Evolutionary conservation across 2,888 invertebrate species (phyloP).

Genomic region (Boloria euphrosyne): DNA sequence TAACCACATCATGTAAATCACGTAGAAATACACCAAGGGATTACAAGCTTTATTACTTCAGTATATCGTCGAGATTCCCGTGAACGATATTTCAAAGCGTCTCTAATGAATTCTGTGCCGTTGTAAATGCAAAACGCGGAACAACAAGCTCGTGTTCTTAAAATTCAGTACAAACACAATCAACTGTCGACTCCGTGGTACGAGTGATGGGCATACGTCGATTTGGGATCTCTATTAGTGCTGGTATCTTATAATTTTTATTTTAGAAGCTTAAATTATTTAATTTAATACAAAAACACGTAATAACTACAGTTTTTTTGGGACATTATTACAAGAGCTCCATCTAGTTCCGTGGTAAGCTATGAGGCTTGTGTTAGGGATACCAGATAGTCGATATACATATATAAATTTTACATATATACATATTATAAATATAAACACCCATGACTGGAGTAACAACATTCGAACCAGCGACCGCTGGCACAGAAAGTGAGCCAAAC

Average conservation of each 20-base stretch:
- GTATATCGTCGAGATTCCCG: slow-evolving; percentile 1
- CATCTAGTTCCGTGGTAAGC: too few relatives aligned
- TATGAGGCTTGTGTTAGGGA: too few relatives aligned
- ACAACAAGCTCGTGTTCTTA: slow-evolving; percentile 53
- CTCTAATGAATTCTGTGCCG: slow-evolving; percentile 46
- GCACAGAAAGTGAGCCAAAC: too few relatives aligned
- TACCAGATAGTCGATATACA: too few relatives aligned
- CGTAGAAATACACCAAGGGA: slow-evolving; percentile 1
- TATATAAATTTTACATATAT: too few relatives aligned
- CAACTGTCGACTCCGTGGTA: slow-evolving; percentile 48
- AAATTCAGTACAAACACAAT: slow-evolving; percentile 63
- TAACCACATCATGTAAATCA: slow-evolving; percentile 35
- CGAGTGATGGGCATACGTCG: slow-evolving; percentile 21
- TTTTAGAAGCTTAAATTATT: background rate
- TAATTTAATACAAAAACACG: background rate
- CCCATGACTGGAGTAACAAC: too few relatives aligned
- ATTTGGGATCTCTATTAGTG: slow-evolving; percentile 4
- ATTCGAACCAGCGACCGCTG: too few relatives aligned
- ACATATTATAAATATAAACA: too few relatives aligned
- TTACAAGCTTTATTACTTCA: background rate
- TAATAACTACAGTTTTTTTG: too few relatives aligned
- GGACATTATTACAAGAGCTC: too few relatives aligned
- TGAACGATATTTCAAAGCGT: slow-evolving; percentile 35
- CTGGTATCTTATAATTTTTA: background rate
- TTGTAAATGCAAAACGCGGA: slow-evolving; percentile 53